Conservation (phyloP, 2,797 vertebrate genomes). For the Gymnodraco acuticeps region DNA sequence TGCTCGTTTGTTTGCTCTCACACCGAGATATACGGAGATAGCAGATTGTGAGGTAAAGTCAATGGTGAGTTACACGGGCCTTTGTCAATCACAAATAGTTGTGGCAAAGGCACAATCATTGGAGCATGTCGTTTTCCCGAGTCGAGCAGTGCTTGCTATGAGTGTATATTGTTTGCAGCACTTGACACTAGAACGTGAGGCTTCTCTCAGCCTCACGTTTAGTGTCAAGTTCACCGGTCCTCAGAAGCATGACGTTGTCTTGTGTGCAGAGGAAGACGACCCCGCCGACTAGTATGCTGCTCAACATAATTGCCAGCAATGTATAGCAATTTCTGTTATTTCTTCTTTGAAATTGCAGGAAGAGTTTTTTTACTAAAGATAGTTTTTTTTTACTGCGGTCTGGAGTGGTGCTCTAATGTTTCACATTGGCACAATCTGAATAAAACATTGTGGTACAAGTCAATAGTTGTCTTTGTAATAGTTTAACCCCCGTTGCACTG, state of each 20-base stretch:
- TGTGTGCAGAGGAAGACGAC: conserved; percentile 60
- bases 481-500: conserved; percentile 38
- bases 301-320: conserved; percentile 64
- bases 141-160: conserved; percentile 76
- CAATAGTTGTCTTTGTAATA: conserved; percentile 54
- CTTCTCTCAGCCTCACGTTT: conserved; percentile 51
- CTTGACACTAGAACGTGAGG: conserved; percentile 76
- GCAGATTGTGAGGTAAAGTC: conserved; percentile 65
- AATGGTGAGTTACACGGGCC: conserved; percentile 64
- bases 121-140: conserved; percentile 69
- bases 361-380: conserved; percentile 36
- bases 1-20: conserved; percentile 74
- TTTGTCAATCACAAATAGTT: conserved; percentile 79
- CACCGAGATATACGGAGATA: conserved; percentile 64
- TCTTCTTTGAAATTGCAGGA: conserved; percentile 52
- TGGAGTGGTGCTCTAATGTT: conserved; percentile 65
- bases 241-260: conserved; percentile 68
- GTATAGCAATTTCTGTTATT: conserved; percentile 56
- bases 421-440: conserved; percentile 53
- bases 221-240: conserved; percentile 66
- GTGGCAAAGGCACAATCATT: conserved; percentile 70
- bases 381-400: conserved; percentile 24
- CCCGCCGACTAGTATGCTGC: conserved; percentile 50
- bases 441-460: conserved; percentile 49
- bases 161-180: conserved; percentile 85